Percentiles rank a stretch among this genome's conserved stretches.
Conservation (phyloP, 1,140 invertebrate genomes). For the Ceratina calcarata region DNA sequence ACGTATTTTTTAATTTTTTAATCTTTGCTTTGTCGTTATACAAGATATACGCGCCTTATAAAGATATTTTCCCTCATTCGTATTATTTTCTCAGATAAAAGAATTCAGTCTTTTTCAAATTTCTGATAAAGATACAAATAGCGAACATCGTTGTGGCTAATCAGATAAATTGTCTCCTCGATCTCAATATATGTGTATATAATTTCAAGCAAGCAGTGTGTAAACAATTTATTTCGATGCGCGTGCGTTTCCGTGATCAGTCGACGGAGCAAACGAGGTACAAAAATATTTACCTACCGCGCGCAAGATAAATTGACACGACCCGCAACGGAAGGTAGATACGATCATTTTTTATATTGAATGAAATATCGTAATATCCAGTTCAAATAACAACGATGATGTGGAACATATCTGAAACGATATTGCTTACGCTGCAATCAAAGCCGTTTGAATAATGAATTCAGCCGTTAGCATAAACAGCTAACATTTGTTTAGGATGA, state of each 20-base stretch:
- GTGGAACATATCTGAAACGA: neutral
- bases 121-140: too few relatives aligned
- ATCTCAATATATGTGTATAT: too few relatives aligned
- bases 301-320: slow-evolving; percentile 12
- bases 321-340: too few relatives aligned
- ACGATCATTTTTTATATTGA: neutral
- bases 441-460: neutral
- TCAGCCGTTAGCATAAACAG: neutral
- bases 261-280: neutral
- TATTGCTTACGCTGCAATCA: neutral
- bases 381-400: neutral
- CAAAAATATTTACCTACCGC: neutral
- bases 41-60: too few relatives aligned
- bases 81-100: too few relatives aligned
- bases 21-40: too few relatives aligned
- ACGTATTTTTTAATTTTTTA: too few relatives aligned
- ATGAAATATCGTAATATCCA: neutral
- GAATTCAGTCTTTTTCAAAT: too few relatives aligned
- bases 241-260: neutral
- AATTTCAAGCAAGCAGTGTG: neutral
- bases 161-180: too few relatives aligned
- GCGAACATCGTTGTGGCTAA: too few relatives aligned
- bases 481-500: too few relatives aligned
- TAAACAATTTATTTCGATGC: neutral
- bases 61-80: too few relatives aligned